Percentiles rank a stretch among this genome's conserved stretches.
phyloP scores from a whole-genome alignment of 2,888 invertebrate genomes.

The Agonopterix alstromeriana region DNA sequence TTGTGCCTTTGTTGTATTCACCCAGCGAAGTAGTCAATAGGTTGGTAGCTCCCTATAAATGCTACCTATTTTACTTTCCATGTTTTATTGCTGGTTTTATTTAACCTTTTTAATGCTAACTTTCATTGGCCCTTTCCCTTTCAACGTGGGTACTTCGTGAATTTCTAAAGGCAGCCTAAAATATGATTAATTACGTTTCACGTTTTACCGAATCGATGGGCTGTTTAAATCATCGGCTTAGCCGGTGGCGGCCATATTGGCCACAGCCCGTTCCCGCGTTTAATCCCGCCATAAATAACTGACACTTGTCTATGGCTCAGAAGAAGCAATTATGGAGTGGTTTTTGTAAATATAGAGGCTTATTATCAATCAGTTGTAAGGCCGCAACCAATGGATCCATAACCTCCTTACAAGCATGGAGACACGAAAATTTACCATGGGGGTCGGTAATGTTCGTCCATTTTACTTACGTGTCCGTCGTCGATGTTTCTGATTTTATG shows the following conservation, averaged over 20 bases:
- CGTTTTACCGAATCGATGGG: slow-evolving; percentile 52
- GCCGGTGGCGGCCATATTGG: slow-evolving; percentile 50
- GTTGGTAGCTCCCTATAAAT: too few species aligned
- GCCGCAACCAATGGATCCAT: too few species aligned
- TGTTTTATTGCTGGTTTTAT: too few species aligned
- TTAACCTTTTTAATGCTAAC: slow-evolving; percentile 12
- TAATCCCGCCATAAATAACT: slow-evolving; percentile 64
- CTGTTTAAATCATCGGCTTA: slow-evolving; percentile 65
- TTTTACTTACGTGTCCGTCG: too few species aligned
- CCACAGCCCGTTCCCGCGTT: slow-evolving; percentile 34
- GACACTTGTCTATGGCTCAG: slow-evolving; percentile 47
- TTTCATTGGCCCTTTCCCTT: slow-evolving; percentile 8
- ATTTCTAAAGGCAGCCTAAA: slow-evolving; percentile 39
- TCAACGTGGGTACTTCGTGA: slow-evolving; percentile 18
- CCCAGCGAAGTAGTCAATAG: too few species aligned
- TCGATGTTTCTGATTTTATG: too few species aligned
- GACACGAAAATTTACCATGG: too few species aligned
- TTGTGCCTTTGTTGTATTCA: too few species aligned
- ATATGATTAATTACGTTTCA: slow-evolving; percentile 54
- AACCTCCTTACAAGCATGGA: too few species aligned
- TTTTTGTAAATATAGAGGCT: too few species aligned
- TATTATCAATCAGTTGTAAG: too few species aligned
- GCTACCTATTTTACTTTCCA: not conserved
- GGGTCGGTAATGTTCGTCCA: too few species aligned
- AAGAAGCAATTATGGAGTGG: slow-evolving; percentile 1